Evolutionary conservation across 2,888 invertebrate species (phyloP), one percentile per base, ranked within the genome.

Genomic region (Drosophila stalkeri): DNA sequence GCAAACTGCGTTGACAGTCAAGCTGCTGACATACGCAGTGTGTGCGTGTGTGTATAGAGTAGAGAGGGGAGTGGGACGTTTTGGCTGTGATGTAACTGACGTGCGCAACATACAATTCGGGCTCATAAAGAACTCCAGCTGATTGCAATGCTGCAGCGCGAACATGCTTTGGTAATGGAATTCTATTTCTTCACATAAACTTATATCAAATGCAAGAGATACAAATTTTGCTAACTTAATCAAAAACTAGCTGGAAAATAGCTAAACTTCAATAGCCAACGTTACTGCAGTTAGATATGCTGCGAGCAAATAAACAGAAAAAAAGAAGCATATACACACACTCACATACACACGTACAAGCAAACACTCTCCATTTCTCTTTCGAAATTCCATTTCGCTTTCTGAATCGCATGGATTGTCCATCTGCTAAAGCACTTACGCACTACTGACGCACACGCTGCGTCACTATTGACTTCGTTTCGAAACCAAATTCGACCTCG

Each of bases 1-100:
- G 66, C 75, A 77, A 77, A 51, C 61, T 49, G 59, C 67, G 81
- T 62, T 83, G 81, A 83, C 83, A 83, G 71, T 49, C 43, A 23
- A 68, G 52, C 54, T 75, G 65, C 39, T 57, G 75, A 75, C 75
- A 70, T 35, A 69, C 59, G 31, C 55, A 49, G 35, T 51, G 46
- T 57, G 39, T 43, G 59, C 55, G 51, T n/a, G 33, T 43, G 54
- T 55, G 16, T 33, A 5, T 9, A 14, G 23, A 14, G 27, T n/a
- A 46, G 14, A 8, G 8, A 27, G 16, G 16, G 3, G 23, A 0
- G 18, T 37, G 46, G 35, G 16, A 16, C 3, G 16, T 20, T 31
- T 33, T 6, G 8, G 20, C 6, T 16, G 16, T 39, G 33, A 23
- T 44, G 43, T 35, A 65, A 65, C 66, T 66, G 64, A 35, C 27